These are phyloP conservation scores for Dendroctonus ponderosae DNA, from an alignment of 1,140 invertebrate genomes.

Conservation along the genomic window DNA sequence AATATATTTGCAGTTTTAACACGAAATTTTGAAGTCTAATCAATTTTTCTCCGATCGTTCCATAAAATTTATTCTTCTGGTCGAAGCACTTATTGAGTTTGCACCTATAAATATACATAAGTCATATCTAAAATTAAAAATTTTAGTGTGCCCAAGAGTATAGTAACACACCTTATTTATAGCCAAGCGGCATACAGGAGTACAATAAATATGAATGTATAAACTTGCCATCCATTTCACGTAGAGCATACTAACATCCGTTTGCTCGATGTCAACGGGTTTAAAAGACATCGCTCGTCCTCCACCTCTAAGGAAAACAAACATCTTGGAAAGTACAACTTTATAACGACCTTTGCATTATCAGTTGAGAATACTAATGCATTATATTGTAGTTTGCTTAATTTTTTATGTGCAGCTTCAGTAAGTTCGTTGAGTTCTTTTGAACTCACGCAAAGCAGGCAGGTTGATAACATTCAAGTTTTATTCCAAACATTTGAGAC, in stretches of 20 bases:
- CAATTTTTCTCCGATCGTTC: conserved; percentile 2
- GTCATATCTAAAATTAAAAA: conserved; percentile 25
- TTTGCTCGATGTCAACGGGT: conserved; percentile 12
- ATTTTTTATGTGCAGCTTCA: too few relatives aligned
- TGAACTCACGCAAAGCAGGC: too few relatives aligned
- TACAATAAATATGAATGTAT: conserved; percentile 21
- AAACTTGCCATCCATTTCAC: conserved; percentile 16
- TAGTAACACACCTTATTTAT: conserved; percentile 16
- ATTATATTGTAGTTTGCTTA: too few relatives aligned
- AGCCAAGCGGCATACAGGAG: conserved; percentile 18
- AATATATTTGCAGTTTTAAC: too few relatives aligned
- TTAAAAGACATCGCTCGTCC: neutral
- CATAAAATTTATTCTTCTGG: conserved; percentile 7
- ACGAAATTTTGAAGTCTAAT: too few relatives aligned
- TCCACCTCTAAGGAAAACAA: conserved; percentile 6
- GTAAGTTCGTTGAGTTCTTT: too few relatives aligned
- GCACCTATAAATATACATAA: conserved; percentile 18
- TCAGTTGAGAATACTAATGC: too few relatives aligned
- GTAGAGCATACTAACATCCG: conserved; percentile 18
- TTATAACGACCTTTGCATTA: neutral
- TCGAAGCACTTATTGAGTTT: conserved; percentile 2
- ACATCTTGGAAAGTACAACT: conserved; percentile 1
- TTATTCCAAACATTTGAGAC: too few relatives aligned
- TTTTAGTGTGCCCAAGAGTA: conserved; percentile 19
- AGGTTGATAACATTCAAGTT: too few relatives aligned